Percentiles rank a stretch among this genome's conserved stretches.
Evolutionary conservation across 2,888 invertebrate species (phyloP).

Genomic region (Altica lythri): DNA sequence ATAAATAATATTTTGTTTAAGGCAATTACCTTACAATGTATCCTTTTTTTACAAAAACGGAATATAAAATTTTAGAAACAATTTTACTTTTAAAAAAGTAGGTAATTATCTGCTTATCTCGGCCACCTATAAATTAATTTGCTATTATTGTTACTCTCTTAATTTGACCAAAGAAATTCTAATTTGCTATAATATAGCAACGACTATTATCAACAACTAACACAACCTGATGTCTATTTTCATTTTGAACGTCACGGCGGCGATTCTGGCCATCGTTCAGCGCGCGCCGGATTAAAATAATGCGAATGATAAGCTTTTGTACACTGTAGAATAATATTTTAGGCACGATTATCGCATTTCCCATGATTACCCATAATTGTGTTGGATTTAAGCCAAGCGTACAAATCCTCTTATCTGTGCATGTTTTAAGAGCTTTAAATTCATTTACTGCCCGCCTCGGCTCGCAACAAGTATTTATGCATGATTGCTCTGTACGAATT

Average conservation of each 20-base stretch:
- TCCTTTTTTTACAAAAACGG: too few species aligned
- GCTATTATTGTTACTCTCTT: too few species aligned
- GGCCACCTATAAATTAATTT: too few species aligned
- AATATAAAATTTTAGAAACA: too few species aligned
- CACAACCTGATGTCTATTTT: conserved; percentile 18
- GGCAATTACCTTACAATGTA: too few species aligned
- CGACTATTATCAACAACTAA: background rate
- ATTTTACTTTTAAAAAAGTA: too few species aligned
- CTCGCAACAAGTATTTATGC: conserved; percentile 33
- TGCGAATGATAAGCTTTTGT: conserved; percentile 33
- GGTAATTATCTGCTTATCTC: too few species aligned
- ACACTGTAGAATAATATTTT: conserved; percentile 42
- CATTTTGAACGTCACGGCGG: conserved; percentile 12
- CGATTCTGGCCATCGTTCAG: conserved; percentile 3
- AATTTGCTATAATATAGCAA: too few species aligned
- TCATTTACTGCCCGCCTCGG: conserved; percentile 30
- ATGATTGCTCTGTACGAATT: conserved; percentile 13
- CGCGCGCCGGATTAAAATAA: conserved; percentile 25
- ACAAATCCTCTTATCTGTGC: conserved; percentile 46
- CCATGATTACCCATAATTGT: conserved; percentile 47
- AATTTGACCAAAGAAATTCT: too few species aligned
- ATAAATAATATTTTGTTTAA: too few species aligned
- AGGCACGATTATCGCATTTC: conserved; percentile 45
- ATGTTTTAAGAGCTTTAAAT: conserved; percentile 44
- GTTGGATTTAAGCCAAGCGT: conserved; percentile 44